Conservation (phyloP, 2,888 invertebrate genomes). For the Bellardia bayeri region DNA sequence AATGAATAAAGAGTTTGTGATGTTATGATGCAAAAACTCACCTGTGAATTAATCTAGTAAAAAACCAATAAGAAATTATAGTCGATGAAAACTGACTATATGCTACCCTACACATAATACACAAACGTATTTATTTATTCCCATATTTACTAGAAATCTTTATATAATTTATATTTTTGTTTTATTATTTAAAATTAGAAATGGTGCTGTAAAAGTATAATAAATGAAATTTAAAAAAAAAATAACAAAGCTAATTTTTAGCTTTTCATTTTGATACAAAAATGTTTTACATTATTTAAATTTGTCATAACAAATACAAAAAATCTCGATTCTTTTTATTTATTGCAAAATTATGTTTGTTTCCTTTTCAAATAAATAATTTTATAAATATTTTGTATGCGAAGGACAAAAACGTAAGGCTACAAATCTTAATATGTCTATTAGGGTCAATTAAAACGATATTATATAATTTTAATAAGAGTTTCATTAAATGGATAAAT, state of each 20-base stretch:
- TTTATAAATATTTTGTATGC: too few species aligned
- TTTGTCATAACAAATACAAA: conserved; percentile 4
- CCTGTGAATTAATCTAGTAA: too few species aligned
- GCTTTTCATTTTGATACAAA: not conserved
- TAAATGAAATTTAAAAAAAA: not conserved
- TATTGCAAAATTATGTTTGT: not conserved
- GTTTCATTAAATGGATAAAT: conserved; percentile 9
- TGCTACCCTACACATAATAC: too few species aligned
- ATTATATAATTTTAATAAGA: not conserved
- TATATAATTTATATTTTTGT: too few species aligned
- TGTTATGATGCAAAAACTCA: too few species aligned
- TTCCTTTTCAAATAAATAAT: too few species aligned
- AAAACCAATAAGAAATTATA: too few species aligned
- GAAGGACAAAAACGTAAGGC: not conserved
- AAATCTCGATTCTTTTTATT: not conserved
- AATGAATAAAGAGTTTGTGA: too few species aligned
- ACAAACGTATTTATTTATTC: too few species aligned
- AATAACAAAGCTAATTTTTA: not conserved
- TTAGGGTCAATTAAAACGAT: not conserved
- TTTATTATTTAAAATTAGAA: too few species aligned
- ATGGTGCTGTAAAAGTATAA: not conserved
- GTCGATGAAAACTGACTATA: too few species aligned
- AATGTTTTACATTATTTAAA: not conserved
- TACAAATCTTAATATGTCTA: not conserved
- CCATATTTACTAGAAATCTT: too few species aligned